Conservation (phyloP, 2,797 vertebrate genomes). For the Argyrosomus regius region DNA sequence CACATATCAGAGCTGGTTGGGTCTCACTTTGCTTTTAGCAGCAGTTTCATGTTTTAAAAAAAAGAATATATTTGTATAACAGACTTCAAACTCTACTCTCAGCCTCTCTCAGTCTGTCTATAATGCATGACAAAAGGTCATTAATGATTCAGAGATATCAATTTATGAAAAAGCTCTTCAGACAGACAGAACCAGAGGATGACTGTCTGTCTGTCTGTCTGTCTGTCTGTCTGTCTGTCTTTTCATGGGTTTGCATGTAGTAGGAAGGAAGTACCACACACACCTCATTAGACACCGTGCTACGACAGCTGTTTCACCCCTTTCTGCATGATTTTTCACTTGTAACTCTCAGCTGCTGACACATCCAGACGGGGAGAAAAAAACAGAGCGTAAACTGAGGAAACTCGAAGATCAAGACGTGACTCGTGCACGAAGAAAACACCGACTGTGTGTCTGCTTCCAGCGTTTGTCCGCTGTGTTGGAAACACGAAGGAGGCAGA, state of each 20-base stretch:
- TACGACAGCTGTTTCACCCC: constrained; percentile 25
- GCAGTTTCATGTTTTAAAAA: background rate
- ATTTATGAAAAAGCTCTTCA: constrained; percentile 24
- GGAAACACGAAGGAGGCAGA: too few species aligned
- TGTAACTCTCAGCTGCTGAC: constrained; percentile 17
- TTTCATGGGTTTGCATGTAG: background rate
- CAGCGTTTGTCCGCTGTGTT: background rate
- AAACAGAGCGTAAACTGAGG: background rate
- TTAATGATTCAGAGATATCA: constrained; percentile 44
- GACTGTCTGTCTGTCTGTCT: background rate
- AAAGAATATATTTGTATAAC: background rate
- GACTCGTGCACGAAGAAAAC: background rate
- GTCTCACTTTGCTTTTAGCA: background rate
- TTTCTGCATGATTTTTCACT: constrained; percentile 12
- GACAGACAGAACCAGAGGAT: background rate
- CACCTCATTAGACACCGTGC: constrained; percentile 33
- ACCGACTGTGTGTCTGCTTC: background rate
- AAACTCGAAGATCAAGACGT: background rate
- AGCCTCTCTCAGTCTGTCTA: background rate
- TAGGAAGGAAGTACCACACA: constrained; percentile 25
- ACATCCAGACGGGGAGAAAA: background rate
- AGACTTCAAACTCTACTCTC: constrained; percentile 7
- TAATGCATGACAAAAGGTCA: constrained; percentile 37
- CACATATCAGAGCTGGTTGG: background rate
- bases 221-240: background rate